Evolutionary conservation across 2,113 vertebrate species (phyloP).

Genomic region (Tragulus kanchil): DNA sequence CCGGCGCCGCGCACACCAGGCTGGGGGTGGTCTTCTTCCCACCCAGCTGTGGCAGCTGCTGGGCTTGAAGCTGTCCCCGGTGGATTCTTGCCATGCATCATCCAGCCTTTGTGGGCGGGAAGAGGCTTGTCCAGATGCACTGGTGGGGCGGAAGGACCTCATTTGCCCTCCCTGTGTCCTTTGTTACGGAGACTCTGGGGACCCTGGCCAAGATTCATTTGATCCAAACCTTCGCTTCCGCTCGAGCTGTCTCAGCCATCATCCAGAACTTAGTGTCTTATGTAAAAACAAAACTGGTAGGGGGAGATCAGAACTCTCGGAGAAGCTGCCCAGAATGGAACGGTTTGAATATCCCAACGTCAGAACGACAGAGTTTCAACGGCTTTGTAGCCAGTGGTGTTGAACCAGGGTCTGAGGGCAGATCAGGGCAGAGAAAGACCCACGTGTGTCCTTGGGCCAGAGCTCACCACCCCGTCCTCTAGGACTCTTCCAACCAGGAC

Average conservation of each 20-base stretch:
- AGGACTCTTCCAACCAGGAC: background rate
- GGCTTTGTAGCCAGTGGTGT: background rate
- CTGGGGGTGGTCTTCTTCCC: background rate
- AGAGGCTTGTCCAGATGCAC: background rate
- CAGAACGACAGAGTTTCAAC: background rate
- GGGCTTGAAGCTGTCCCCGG: background rate
- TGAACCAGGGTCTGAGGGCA: background rate
- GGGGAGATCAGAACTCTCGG: background rate
- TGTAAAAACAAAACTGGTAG: background rate
- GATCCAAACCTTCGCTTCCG: background rate
- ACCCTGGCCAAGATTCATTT: background rate
- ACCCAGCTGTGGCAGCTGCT: background rate
- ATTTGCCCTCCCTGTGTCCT: background rate
- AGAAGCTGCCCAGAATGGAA: background rate
- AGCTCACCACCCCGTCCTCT: background rate
- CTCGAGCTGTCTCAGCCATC: background rate
- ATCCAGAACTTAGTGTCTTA: background rate
- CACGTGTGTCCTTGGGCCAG: accelerated
- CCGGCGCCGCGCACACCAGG: background rate
- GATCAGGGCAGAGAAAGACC: background rate
- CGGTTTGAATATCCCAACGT: background rate
- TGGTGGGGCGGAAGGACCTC: background rate
- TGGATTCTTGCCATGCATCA: background rate
- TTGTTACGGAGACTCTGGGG: background rate
- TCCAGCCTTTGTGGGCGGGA: background rate